A percentile compares a stretch with the other conserved stretches of the same genome.
phyloP scores from a whole-genome alignment of 2,113 vertebrate genomes.

The Zeus faber region DNA sequence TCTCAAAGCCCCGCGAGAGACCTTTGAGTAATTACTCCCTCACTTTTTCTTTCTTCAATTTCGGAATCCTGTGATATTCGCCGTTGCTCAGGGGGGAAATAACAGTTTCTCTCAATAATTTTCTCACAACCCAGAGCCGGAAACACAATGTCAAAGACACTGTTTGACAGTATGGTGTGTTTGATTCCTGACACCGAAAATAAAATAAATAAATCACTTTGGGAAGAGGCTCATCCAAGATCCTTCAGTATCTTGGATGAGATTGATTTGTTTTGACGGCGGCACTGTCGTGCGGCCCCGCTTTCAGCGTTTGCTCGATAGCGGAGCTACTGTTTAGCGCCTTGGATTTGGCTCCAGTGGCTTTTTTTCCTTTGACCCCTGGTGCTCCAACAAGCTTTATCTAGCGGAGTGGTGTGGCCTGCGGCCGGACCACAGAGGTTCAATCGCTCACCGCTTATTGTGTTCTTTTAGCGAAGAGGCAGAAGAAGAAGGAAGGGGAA shows the following conservation, averaged over 20 bases:
- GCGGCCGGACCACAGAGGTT: no score
- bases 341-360: slow-evolving; percentile 20
- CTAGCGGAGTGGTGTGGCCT: slow-evolving; percentile 2
- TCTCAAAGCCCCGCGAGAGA: not conserved
- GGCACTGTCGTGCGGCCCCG: slow-evolving; percentile 13
- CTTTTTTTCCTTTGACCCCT: slow-evolving; percentile 30
- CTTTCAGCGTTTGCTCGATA: slow-evolving; percentile 50
- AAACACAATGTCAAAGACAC: slow-evolving; percentile 42
- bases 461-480: no score
- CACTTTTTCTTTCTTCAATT: not conserved
- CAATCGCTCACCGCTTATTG: no score
- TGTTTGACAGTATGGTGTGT: slow-evolving; percentile 28
- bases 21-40: not conserved
- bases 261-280: slow-evolving; percentile 51
- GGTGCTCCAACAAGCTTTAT: slow-evolving; percentile 3
- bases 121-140: not conserved
- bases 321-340: slow-evolving; percentile 23
- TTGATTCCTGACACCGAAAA: slow-evolving; percentile 18
- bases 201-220: slow-evolving; percentile 2
- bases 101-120: not conserved
- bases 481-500: no score
- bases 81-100: not conserved
- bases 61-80: not conserved
- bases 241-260: slow-evolving; percentile 19
- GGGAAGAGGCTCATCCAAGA: slow-evolving; percentile 1